A percentile compares a stretch with the other conserved stretches of the same genome.
These are phyloP conservation scores for Drosophila atripex DNA, from an alignment of 2,888 invertebrate species.

Conservation along the genomic window DNA sequence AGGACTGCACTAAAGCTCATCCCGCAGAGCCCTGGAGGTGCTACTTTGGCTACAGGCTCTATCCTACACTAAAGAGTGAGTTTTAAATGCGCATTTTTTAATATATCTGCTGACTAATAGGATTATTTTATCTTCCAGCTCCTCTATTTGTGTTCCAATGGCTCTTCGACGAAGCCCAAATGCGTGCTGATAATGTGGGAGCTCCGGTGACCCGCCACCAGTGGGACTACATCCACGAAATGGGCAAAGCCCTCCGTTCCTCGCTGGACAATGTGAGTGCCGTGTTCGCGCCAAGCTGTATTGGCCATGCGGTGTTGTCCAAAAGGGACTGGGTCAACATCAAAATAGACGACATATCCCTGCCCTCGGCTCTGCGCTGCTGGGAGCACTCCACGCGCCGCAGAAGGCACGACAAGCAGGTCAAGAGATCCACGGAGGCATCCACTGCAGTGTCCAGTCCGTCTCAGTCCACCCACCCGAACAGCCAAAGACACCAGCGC, in stretches of 20 bases:
- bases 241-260: constrained; percentile 92
- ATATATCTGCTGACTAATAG: not conserved
- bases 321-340: constrained; percentile 94
- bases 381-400: constrained; percentile 89
- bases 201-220: constrained; percentile 94
- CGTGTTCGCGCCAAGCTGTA: constrained; percentile 96
- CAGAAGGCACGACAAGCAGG: constrained; percentile 69
- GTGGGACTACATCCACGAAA: constrained; percentile 96
- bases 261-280: constrained; percentile 94
- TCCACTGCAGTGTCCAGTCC: constrained; percentile 52
- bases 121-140: constrained; percentile 84
- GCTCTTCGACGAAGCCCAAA: constrained; percentile 97
- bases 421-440: constrained; percentile 80
- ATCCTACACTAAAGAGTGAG: constrained; percentile 92
- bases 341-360: constrained; percentile 92
- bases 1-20: constrained; percentile 89
- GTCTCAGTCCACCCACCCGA: constrained; percentile 59
- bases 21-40: constrained; percentile 93
- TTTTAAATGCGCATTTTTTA: constrained; percentile 4
- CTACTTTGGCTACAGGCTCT: constrained; percentile 95
- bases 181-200: constrained; percentile 95
- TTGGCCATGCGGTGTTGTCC: constrained; percentile 95
- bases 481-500: constrained; percentile 72
- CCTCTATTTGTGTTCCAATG: constrained; percentile 97
- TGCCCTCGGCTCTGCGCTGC: constrained; percentile 93